Evolutionary conservation across 2,797 vertebrate species (phyloP), one percentile per base, ranked within the genome.

Genomic region (Karalla daura): DNA sequence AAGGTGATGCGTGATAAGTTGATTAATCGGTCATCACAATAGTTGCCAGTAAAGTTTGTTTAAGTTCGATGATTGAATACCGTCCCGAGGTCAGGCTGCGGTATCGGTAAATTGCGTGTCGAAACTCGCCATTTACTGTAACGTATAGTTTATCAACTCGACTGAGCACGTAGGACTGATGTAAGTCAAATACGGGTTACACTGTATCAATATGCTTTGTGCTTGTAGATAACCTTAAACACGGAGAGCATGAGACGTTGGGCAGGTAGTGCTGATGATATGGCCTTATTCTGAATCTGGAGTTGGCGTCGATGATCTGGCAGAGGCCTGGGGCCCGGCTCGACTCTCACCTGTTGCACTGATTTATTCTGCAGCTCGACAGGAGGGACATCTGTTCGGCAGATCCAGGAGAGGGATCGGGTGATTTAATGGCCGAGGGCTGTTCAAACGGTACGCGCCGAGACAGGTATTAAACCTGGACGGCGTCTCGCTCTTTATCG

Each of bases 301-400:
- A n/a, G n/a, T n/a, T n/a, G n/a, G n/a, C n/a, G n/a, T n/a, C n/a
- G n/a, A n/a, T n/a, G n/a, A n/a, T n/a, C n/a, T n/a, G n/a, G n/a
- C n/a, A n/a, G n/a, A 41, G 40, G 23, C 2, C 17, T 2, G 18
- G n/a, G n/a, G n/a, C 7, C 17, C 14, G 1, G 3, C 35, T 28
- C 17, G 4, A 2, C 28, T 65, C 33, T 28, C 72, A 83, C 62
- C 74, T 80, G 74, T 72, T 4, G 35, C 18, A 45, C 68, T 39
- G 70, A 41, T 56, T 80, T 70, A 56, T 27, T 24, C 32, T 11
- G 54, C 50, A 45, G 14, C 45, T 56, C 43, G 66, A 76, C 33
- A 5, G 41, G 25, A 51, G 53, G 18, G 51, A 45, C 81, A 77
- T 59, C 54, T 82, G 74, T 61, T 59, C 67, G 58, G 56, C 56